Percentiles rank a stretch among this genome's conserved stretches.
Evolutionary conservation across 2,797 vertebrate species (phyloP).

Genomic region (Anableps anableps): DNA sequence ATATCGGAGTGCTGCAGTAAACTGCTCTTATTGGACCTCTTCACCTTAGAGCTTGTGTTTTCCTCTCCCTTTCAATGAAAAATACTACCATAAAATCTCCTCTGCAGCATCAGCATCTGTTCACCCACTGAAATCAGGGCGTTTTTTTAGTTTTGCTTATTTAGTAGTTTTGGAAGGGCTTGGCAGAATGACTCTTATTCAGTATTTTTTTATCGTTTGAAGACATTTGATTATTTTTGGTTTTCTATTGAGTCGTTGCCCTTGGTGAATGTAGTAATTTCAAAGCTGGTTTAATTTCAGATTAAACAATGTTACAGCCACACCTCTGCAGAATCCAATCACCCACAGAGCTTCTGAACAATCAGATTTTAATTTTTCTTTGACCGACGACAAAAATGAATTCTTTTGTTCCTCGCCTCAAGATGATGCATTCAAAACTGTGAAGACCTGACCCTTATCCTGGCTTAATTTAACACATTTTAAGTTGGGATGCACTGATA

Average conservation of each 20-base stretch:
- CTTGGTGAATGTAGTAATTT: constrained; percentile 29
- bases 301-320: constrained; percentile 38
- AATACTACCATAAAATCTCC: neutral
- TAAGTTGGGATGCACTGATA: no score
- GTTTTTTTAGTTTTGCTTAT: constrained; percentile 25
- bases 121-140: constrained; percentile 33
- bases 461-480: neutral
- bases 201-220: constrained; percentile 21
- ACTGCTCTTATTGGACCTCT: constrained; percentile 26
- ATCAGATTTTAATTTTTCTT: neutral
- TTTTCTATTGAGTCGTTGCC: no score
- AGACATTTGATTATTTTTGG: constrained; percentile 24
- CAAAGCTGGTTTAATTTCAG: constrained; percentile 39
- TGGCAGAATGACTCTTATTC: constrained; percentile 47
- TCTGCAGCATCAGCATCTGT: constrained; percentile 46
- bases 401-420: neutral
- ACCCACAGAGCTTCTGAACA: constrained; percentile 31
- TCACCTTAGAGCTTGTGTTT: constrained; percentile 32
- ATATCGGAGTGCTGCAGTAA: neutral
- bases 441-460: neutral
- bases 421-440: neutral
- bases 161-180: constrained; percentile 21
- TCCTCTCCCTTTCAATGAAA: constrained; percentile 25
- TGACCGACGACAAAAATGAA: neutral
- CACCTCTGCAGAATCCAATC: constrained; percentile 44